Percentiles rank a stretch among this genome's conserved stretches.
phyloP scores from a whole-genome alignment of 1,140 invertebrate species.

The Helicorthomorpha holstii region DNA sequence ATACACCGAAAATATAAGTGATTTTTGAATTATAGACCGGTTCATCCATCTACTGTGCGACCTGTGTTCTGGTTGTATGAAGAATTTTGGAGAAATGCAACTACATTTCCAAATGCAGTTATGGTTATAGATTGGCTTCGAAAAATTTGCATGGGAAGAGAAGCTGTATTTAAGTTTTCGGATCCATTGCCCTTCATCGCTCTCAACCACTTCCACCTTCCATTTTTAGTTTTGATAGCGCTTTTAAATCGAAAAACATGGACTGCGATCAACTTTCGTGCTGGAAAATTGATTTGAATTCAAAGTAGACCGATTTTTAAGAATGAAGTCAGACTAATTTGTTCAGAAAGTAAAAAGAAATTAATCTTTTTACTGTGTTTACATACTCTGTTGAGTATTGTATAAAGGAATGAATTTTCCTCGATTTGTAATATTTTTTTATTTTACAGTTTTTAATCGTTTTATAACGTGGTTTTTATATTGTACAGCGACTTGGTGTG shows the following conservation, averaged over 20 bases:
- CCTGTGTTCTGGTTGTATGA: not conserved
- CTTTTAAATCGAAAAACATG: constrained; percentile 1
- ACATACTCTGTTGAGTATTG: too few relatives aligned
- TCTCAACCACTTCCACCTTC: constrained; percentile 1
- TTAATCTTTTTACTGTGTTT: too few relatives aligned
- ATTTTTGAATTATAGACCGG: not conserved
- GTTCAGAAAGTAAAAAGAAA: too few relatives aligned
- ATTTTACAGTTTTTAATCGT: too few relatives aligned
- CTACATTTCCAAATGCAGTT: not conserved
- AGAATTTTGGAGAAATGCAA: not conserved
- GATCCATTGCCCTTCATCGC: constrained; percentile 5
- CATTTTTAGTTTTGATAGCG: not conserved
- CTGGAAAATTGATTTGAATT: constrained; percentile 3
- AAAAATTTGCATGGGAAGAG: not conserved
- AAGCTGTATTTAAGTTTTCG: not conserved
- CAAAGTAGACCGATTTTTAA: too few relatives aligned
- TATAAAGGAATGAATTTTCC: too few relatives aligned
- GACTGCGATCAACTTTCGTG: not conserved
- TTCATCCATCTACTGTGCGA: not conserved
- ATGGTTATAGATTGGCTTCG: not conserved
- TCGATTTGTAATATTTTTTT: too few relatives aligned
- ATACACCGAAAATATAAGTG: too few relatives aligned
- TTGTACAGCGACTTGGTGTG: too few relatives aligned
- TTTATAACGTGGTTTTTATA: too few relatives aligned
- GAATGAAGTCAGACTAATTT: too few relatives aligned